Conservation (phyloP, 2,888 invertebrate genomes). For the Synergus umbraculus region DNA sequence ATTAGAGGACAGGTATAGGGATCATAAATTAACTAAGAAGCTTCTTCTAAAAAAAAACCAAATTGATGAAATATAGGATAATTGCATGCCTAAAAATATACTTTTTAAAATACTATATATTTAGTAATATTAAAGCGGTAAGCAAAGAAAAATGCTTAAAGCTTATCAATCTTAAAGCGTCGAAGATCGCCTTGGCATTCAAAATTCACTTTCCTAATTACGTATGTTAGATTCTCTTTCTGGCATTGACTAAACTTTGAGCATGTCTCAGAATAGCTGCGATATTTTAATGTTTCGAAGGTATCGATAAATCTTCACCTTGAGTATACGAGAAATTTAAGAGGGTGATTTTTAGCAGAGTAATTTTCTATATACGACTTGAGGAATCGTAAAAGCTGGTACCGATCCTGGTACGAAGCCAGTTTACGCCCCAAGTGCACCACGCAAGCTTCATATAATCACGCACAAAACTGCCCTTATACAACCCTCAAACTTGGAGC, state of each 20-base stretch:
- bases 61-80: background rate
- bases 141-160: too few relatives aligned
- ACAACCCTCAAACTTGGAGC: conserved; percentile 20
- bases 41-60: background rate
- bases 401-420: conserved; percentile 64
- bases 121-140: too few relatives aligned
- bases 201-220: too few relatives aligned
- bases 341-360: background rate
- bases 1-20: too few relatives aligned
- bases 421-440: conserved; percentile 53
- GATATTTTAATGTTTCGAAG: background rate
- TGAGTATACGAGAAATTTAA: background rate
- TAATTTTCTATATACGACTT: conserved; percentile 18
- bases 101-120: too few relatives aligned
- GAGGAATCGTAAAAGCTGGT: conserved; percentile 54
- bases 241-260: background rate
- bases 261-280: background rate
- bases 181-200: too few relatives aligned
- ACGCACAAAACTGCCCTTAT: conserved; percentile 53
- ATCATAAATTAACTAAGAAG: background rate
- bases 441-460: conserved; percentile 57
- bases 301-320: conserved; percentile 4
- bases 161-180: too few relatives aligned
- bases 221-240: too few relatives aligned
- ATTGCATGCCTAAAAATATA: too few relatives aligned